Conservation (phyloP, 2,888 invertebrate genomes). For the Phyto melanocephala region DNA sequence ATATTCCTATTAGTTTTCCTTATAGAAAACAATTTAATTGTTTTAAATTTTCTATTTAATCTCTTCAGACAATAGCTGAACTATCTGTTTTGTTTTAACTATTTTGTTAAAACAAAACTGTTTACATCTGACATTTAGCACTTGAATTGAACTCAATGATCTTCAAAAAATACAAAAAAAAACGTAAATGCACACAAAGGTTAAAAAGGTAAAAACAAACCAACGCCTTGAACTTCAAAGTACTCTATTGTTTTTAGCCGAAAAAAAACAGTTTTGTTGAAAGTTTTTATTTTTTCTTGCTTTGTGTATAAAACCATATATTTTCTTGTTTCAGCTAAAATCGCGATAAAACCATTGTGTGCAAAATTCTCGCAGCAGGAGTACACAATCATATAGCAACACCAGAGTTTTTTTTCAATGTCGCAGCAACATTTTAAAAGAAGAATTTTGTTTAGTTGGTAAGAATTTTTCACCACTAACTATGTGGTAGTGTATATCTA, state of each 20-base stretch:
- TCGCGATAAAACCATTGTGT: constrained; percentile 56
- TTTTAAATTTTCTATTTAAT: not conserved
- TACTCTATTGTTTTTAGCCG: constrained; percentile 36
- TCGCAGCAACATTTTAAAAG: constrained; percentile 8
- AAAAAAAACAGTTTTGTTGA: not conserved
- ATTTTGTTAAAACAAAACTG: constrained; percentile 63
- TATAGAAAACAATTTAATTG: not conserved
- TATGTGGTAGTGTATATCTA: too few relatives aligned
- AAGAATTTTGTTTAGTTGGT: constrained; percentile 17
- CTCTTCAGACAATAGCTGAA: constrained; percentile 12
- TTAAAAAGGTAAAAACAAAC: constrained; percentile 51
- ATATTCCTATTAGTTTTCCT: not conserved
- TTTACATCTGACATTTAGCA: constrained; percentile 63
- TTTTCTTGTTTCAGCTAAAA: constrained; percentile 33
- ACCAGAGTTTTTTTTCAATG: constrained; percentile 5
- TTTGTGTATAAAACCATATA: constrained; percentile 1
- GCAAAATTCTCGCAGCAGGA: constrained; percentile 53
- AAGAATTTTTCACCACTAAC: not conserved
- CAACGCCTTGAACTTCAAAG: constrained; percentile 62
- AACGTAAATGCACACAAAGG: constrained; percentile 36
- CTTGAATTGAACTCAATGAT: constrained; percentile 45
- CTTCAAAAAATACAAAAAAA: constrained; percentile 19
- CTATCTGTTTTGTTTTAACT: constrained; percentile 36
- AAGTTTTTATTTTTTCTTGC: not conserved
- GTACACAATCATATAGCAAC: constrained; percentile 30